A percentile compares a stretch with the other conserved stretches of the same genome.
Evolutionary conservation across 2,888 invertebrate genomes (phyloP).

Genomic region (Plemyria rubiginata): DNA sequence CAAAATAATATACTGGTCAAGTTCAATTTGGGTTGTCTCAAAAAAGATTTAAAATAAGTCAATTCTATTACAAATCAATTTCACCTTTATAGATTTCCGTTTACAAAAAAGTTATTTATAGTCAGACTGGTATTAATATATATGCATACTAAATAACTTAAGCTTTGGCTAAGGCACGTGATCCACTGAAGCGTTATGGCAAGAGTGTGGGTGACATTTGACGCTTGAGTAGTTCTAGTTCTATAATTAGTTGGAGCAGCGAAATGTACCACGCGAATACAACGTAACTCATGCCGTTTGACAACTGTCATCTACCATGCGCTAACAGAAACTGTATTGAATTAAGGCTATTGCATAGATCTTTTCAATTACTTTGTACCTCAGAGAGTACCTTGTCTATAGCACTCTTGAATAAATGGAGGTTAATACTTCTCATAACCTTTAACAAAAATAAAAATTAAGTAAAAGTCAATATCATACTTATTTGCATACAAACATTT

Average conservation of each 20-base stretch:
- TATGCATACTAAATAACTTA: constrained; percentile 57
- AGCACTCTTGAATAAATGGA: no score
- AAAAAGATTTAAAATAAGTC: constrained; percentile 23
- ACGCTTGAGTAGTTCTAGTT: constrained; percentile 2
- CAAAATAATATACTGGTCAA: not conserved
- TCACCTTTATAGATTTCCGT: constrained; percentile 40
- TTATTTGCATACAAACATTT: no score
- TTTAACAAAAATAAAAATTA: no score
- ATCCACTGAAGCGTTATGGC: constrained; percentile 18
- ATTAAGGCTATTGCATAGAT: no score
- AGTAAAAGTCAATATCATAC: no score
- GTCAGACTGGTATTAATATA: constrained; percentile 39
- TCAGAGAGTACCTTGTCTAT: no score
- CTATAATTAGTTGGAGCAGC: constrained; percentile 4
- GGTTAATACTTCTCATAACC: no score
- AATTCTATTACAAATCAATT: constrained; percentile 44
- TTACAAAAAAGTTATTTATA: constrained; percentile 43
- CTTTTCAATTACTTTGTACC: no score
- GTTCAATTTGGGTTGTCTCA: not conserved
- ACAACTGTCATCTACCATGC: not conserved
- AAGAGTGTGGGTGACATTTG: constrained; percentile 10
- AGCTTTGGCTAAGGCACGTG: constrained; percentile 47
- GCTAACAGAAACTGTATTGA: not conserved
- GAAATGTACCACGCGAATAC: not conserved
- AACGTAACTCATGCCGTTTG: constrained; percentile 2